Base-by-base conservation (phyloP, 2,888 invertebrate species). In the Andricus quercusramuli region DNA sequence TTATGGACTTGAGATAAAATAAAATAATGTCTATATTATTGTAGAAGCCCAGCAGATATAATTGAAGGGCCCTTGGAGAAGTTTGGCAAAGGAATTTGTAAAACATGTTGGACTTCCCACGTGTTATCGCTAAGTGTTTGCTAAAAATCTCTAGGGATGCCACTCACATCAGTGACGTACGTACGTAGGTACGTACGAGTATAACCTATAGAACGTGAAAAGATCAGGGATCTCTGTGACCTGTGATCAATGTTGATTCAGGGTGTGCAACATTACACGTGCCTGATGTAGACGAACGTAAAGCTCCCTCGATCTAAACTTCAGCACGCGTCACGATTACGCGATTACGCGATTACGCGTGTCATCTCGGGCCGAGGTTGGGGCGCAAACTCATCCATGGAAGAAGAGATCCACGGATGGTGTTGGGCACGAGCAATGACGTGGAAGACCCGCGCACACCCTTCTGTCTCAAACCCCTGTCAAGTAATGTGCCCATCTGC, bases 311-410 rank as follows among this genome's bases (percentile, higher is more conserved):
- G 90, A 91, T 90, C 88, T 87, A 89, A 91, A 91, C 89, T 91
- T 89, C 88, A 90, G 91, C 92, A 92, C 92, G 92, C 92, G 92
- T 91, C 90, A 88, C 91, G 92, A 92, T 92, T 92, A 92, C 90
- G 91, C 92, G 92, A 92, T 92, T 92, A 92, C 92, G 92, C 91
- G 92, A 92, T 92, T 92, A 92, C 92, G 92, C 91, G 92, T 92
- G 91, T 92, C 91, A 91, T 90, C 89, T 90, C 88, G 84, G 80
- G 56, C 82, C 80, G 41, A 56, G 47, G 74, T 74, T 74, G 51
- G 74, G 70, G 74, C 70, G 29, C 56, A 51, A 20, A 29, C 74
- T 56, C 74, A 51, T 74, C 56, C 70, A 51, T 51, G 32, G 20
- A 74, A 32, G 56, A 56, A 74, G n/a, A 29, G 25, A 74, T 74